These are phyloP conservation scores for Tokudaia tokunoshimensis DNA, from an alignment of 2,797 vertebrate species.

Conservation along the genomic window DNA sequence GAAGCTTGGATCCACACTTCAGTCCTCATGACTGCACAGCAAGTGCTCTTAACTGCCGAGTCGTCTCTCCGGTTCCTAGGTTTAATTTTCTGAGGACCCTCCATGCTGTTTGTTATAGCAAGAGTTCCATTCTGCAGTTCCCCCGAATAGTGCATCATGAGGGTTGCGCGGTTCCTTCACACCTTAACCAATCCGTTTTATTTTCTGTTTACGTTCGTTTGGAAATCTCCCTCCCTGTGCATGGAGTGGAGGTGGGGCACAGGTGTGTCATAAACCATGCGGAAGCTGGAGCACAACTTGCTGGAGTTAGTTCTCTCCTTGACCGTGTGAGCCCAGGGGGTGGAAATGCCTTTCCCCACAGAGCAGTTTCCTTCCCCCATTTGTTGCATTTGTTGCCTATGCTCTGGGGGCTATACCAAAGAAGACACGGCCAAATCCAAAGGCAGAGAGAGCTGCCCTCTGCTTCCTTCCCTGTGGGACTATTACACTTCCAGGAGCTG, in stretches of 20 bases:
- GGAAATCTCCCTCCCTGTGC: not conserved
- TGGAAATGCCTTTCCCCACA: not conserved
- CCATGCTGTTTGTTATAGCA: not conserved
- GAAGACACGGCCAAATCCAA: not conserved
- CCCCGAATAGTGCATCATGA: not conserved
- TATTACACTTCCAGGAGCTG: not conserved
- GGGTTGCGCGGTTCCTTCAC: rapidly evolving
- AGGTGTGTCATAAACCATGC: not conserved
- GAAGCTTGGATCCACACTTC: not conserved
- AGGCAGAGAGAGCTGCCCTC: not conserved
- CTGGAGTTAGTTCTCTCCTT: not conserved
- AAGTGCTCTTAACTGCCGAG: not conserved
- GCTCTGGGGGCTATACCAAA: not conserved
- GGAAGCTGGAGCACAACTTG: not conserved
- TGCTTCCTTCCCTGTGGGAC: conserved; percentile 11
- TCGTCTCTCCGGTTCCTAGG: not conserved
- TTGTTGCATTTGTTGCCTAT: not conserved
- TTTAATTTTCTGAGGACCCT: not conserved
- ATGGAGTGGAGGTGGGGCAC: too few species aligned
- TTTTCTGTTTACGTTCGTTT: not conserved
- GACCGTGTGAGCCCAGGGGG: not conserved
- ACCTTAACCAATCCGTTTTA: not conserved
- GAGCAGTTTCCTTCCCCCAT: not conserved
- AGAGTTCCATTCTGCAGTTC: not conserved
- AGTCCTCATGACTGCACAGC: not conserved